Evolutionary conservation across 2,888 invertebrate genomes (phyloP), one percentile per base, ranked within the genome.

Genomic region (Apotomis turbidana): DNA sequence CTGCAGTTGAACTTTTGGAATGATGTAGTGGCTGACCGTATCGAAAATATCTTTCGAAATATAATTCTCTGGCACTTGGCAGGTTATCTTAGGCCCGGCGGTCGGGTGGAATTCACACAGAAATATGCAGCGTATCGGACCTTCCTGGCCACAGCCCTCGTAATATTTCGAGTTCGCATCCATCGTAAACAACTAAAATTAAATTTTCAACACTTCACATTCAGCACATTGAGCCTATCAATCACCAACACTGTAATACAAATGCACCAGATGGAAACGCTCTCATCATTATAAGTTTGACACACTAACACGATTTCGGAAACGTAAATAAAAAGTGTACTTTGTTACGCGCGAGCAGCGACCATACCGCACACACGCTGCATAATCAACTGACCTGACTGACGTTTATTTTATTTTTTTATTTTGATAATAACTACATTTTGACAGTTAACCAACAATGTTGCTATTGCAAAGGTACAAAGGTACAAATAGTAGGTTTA

Each of bases 41-140:
- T 97, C 97, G 89, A 97, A 97, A 73, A 95, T 95, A 81, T 97
- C 97, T 89, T 97, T 97, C 0, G 96, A 95, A 76, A 97, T 95
- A 84, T 95, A 96, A 84, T 96, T 95, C 78, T 96, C 95, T 64
- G 97, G 97, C 75, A 96, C 97, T 94, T 97, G 97, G 85, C 96
- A 96, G 52, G 96, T 95, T 83, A 97, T 96, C 89, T 96, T 96
- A 12, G 96, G 96, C 1, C 97, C 97, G 61, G 95, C 96, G 15
- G 95, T 96, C 9, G 95, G 95, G 85, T 96, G 96, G 89, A 96
- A 96, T 91, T 96, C 96, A 82, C 96, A 96, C 83, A 96, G 94
- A 90, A 97, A 96, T 93, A 97, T 96, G 84, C 96, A 96, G 78
- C 96, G 94, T 81, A 97, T 96, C 4, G 95, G 95, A 57, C 96